Evolutionary conservation across 1,140 invertebrate genomes (phyloP).

Genomic region (Caenorhabditis tropicalis): DNA sequence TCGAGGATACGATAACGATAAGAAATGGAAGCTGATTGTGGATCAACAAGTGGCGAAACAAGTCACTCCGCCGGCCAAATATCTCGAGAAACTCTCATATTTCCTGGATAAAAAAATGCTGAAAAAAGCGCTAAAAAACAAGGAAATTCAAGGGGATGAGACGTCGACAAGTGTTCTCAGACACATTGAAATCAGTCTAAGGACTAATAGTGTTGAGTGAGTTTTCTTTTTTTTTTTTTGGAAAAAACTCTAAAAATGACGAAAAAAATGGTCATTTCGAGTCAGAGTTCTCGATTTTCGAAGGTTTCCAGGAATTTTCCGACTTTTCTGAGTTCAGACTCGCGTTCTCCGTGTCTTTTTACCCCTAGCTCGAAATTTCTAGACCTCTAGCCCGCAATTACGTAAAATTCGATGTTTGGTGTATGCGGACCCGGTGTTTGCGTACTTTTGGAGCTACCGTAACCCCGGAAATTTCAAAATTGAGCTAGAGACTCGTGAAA

Average conservation of each 20-base stretch:
- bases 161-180: conserved; percentile 96
- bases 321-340: background rate
- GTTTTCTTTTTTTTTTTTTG: no score
- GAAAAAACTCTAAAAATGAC: background rate
- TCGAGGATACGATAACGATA: conserved; percentile 93
- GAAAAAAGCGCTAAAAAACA: conserved; percentile 79
- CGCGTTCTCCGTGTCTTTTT: no score
- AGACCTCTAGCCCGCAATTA: background rate
- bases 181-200: conserved; percentile 95
- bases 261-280: no score
- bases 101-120: conserved; percentile 66
- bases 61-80: conserved; percentile 60
- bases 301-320: background rate
- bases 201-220: conserved; percentile 95
- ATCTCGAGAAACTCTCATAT: conserved; percentile 67
- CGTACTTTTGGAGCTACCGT: background rate
- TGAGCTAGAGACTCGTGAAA: background rate
- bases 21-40: conserved; percentile 99
- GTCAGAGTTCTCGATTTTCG: background rate
- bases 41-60: conserved; percentile 78
- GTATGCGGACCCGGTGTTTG: background rate
- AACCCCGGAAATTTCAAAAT: background rate
- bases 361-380: background rate
- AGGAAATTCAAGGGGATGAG: conserved; percentile 93
- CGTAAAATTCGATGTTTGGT: background rate